A percentile compares a stretch with the other conserved stretches of the same genome.
Evolutionary conservation across 2,113 vertebrate species (phyloP).

Genomic region (Indri indri): DNA sequence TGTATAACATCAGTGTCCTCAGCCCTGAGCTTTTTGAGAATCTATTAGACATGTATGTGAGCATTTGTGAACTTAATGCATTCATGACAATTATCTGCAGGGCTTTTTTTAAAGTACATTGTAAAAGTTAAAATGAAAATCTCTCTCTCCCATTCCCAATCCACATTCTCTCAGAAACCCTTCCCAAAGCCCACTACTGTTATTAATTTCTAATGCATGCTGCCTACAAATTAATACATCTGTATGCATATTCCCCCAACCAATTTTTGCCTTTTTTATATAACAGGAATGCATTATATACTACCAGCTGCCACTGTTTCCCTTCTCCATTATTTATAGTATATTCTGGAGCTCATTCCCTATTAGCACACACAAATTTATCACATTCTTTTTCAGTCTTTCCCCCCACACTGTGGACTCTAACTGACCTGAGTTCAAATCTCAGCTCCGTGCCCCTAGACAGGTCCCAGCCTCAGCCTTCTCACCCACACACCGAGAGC

Average conservation of each 20-base stretch:
- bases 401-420: not conserved
- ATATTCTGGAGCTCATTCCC: not conserved
- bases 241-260: too few species aligned
- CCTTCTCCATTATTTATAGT: not conserved
- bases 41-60: not conserved
- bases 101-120: not conserved
- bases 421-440: not conserved
- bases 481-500: not conserved
- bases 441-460: not conserved
- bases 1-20: not conserved
- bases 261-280: not conserved
- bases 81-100: not conserved
- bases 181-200: not conserved
- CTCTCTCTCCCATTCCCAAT: not conserved
- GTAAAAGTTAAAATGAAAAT: not conserved
- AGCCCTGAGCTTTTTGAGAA: not conserved
- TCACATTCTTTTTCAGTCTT: not conserved
- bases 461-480: not conserved
- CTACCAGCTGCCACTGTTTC: too few species aligned
- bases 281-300: not conserved
- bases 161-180: not conserved
- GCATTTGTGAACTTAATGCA: not conserved
- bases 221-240: not conserved
- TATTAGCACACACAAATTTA: not conserved
- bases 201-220: not conserved